These are phyloP conservation scores for Mamestra brassicae DNA, from an alignment of 2,888 invertebrate genomes.

Conservation along the genomic window DNA sequence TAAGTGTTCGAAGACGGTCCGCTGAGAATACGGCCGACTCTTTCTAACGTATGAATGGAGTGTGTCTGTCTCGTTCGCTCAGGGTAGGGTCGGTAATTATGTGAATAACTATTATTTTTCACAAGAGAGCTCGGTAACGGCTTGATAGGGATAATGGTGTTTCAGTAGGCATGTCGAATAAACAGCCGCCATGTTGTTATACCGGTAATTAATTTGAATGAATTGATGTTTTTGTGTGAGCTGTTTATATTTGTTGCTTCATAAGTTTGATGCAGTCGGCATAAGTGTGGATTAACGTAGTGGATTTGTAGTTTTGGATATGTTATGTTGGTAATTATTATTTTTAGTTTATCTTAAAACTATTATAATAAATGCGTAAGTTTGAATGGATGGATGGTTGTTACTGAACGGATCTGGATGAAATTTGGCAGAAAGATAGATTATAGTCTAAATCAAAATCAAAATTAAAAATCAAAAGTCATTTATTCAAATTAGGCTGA, in stretches of 20 bases:
- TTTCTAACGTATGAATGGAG: slow-evolving; percentile 68
- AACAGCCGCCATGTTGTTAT: slow-evolving; percentile 77
- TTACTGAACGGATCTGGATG: no score
- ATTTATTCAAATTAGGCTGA: no score
- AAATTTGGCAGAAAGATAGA: no score
- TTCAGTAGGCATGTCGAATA: slow-evolving; percentile 71
- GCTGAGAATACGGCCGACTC: slow-evolving; percentile 76
- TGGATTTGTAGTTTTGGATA: neutral
- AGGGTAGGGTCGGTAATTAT: slow-evolving; percentile 86
- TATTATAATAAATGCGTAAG: no score
- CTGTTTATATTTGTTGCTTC: slow-evolving; percentile 46
- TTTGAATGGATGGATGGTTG: no score
- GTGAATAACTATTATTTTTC: slow-evolving; percentile 90
- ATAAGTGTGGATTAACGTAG: slow-evolving; percentile 43
- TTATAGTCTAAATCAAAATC: no score
- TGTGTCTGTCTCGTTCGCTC: slow-evolving; percentile 70
- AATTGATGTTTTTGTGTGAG: slow-evolving; percentile 70
- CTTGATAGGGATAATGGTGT: slow-evolving; percentile 85
- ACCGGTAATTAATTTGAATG: slow-evolving; percentile 84
- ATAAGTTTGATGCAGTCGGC: slow-evolving; percentile 30
- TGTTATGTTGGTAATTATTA: neutral
- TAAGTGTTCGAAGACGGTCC: slow-evolving; percentile 85
- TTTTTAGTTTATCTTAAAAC: no score
- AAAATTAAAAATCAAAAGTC: no score
- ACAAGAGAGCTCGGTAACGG: slow-evolving; percentile 84